A percentile compares a stretch with the other conserved stretches of the same genome.
phyloP scores from a whole-genome alignment of 2,888 invertebrate species.

The Epirrita christyi region DNA sequence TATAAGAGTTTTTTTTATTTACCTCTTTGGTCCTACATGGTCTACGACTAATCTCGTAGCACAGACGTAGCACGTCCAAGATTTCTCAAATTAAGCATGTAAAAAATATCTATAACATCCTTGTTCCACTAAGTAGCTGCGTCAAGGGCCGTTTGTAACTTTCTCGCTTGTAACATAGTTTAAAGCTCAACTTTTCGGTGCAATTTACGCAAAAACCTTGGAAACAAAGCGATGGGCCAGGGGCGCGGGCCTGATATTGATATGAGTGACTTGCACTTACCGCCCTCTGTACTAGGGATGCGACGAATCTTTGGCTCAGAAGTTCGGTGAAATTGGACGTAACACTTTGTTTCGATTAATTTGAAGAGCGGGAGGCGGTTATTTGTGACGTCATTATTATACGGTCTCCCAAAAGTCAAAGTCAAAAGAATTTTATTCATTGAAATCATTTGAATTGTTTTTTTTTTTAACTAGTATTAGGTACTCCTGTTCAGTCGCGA shows the following conservation, averaged over 20 bases:
- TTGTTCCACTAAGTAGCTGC: conserved; percentile 25
- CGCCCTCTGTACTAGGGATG: conserved; percentile 56
- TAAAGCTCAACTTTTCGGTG: conserved; percentile 38
- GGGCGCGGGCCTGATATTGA: conserved; percentile 73
- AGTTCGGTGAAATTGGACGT: neutral
- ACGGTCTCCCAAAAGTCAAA: too few relatives aligned
- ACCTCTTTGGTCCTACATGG: too few relatives aligned
- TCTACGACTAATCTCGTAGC: conserved; percentile 2
- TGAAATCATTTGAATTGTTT: too few relatives aligned
- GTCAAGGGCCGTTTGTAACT: conserved; percentile 30
- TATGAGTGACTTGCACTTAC: conserved; percentile 83
- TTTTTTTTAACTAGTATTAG: too few relatives aligned
- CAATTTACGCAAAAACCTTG: conserved; percentile 69
- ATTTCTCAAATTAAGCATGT: neutral
- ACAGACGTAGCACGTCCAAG: neutral
- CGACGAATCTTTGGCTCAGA: neutral
- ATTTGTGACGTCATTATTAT: too few relatives aligned
- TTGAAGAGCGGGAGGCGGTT: neutral
- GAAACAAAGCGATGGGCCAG: conserved; percentile 65
- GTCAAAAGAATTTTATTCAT: too few relatives aligned
- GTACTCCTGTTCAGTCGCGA: too few relatives aligned
- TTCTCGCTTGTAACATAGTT: conserved; percentile 32
- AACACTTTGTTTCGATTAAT: neutral
- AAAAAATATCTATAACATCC: conserved; percentile 11
- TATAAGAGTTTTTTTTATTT: too few relatives aligned